phyloP scores from a whole-genome alignment of 2,797 vertebrate species.

The Centropyge bicolor region DNA sequence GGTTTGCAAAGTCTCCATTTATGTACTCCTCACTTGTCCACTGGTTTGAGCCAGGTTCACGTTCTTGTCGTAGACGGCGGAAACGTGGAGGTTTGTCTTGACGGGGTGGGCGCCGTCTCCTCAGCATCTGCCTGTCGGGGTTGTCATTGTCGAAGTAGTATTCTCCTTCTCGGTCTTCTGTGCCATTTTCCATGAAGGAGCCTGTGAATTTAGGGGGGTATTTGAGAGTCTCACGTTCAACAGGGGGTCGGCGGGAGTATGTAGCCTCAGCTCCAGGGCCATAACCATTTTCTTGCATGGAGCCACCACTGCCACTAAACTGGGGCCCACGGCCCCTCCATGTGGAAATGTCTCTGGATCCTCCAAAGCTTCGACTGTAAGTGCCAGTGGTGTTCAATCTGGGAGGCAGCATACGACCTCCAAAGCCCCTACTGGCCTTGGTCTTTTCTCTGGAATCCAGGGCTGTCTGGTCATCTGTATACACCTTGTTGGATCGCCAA shows the following conservation, averaged over 20 bases:
- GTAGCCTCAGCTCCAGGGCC: constrained; percentile 78
- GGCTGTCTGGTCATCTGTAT: constrained; percentile 87
- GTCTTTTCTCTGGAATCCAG: constrained; percentile 87
- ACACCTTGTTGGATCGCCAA: constrained; percentile 95
- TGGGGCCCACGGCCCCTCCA: constrained; percentile 90
- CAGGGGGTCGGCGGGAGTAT: constrained; percentile 84
- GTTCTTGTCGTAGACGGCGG: constrained; percentile 93
- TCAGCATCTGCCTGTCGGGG: constrained; percentile 90
- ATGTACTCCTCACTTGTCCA: constrained; percentile 92
- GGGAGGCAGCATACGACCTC: constrained; percentile 91
- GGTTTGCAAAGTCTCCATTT: constrained; percentile 86
- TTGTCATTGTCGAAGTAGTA: constrained; percentile 89
- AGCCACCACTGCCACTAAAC: constrained; percentile 71
- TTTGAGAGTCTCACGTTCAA: constrained; percentile 88
- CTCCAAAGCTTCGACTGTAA: constrained; percentile 87
- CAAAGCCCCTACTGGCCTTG: constrained; percentile 88
- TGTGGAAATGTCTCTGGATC: constrained; percentile 87
- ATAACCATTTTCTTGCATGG: constrained; percentile 91
- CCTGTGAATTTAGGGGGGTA: constrained; percentile 88
- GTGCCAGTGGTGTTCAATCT: constrained; percentile 87
- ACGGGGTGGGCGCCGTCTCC: constrained; percentile 93
- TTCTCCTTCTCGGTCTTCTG: constrained; percentile 91
- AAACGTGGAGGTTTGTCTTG: constrained; percentile 99
- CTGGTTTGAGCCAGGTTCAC: constrained; percentile 87
- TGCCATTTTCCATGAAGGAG: constrained; percentile 86